Percentiles rank a stretch among this genome's conserved stretches.
These are phyloP conservation scores for Epirrhoe alternata DNA, from an alignment of 2,888 invertebrate genomes.

Conservation along the genomic window DNA sequence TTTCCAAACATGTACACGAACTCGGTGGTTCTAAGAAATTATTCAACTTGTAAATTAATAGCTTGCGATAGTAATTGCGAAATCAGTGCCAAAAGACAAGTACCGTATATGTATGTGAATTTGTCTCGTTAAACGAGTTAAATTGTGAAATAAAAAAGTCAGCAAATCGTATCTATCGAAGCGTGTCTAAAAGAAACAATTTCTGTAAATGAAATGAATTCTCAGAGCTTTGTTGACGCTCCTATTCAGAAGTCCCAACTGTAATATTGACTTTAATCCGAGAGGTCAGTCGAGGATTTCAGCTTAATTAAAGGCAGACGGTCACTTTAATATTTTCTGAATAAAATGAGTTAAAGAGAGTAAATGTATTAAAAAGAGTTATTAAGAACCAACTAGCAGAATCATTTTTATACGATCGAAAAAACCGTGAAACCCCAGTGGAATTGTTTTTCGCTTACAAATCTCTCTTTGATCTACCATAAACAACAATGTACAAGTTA, in stretches of 20 bases:
- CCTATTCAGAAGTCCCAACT: conserved; percentile 30
- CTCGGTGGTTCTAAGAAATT: too few species aligned
- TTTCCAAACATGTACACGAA: too few species aligned
- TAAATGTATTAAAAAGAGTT: conserved; percentile 1
- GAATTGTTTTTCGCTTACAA: background rate
- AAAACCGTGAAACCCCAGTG: background rate
- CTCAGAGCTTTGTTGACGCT: conserved; percentile 39
- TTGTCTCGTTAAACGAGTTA: background rate
- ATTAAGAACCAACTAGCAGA: background rate
- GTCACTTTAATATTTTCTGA: conserved; percentile 2
- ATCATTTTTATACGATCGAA: background rate
- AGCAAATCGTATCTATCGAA: conserved; percentile 3
- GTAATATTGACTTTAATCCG: conserved; percentile 39
- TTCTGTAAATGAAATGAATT: conserved; percentile 30
- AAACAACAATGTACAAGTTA: conserved; percentile 13
- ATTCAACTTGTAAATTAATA: too few species aligned
- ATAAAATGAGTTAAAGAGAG: too few species aligned
- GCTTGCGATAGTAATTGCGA: too few species aligned
- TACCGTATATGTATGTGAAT: too few species aligned
- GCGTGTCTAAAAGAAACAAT: conserved; percentile 3
- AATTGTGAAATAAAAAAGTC: background rate
- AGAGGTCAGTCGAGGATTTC: conserved; percentile 27
- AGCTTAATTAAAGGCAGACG: conserved; percentile 18
- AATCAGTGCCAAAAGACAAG: too few species aligned
- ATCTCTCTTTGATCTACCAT: background rate